Evolutionary conservation across 1,140 invertebrate genomes (phyloP).

Genomic region (Caenorhabditis remanei): DNA sequence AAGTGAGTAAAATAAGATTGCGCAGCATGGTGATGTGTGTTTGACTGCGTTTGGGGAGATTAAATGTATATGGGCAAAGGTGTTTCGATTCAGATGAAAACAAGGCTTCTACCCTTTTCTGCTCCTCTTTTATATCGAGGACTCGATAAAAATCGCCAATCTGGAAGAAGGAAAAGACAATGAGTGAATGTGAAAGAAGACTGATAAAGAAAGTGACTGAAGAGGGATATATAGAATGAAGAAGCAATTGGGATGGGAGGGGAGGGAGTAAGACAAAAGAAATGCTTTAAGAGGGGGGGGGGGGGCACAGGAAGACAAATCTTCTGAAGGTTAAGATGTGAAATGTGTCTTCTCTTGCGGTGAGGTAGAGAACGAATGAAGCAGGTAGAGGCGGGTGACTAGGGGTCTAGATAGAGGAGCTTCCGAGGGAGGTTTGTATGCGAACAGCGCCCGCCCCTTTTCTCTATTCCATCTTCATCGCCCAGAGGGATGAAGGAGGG

Average conservation of each 20-base stretch:
- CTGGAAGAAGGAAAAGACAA: background rate
- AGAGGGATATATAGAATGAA: background rate
- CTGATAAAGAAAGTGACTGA: background rate
- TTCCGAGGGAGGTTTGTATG: conserved; percentile 54
- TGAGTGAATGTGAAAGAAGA: background rate
- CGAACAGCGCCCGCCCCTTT: conserved; percentile 35
- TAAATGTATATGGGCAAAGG: conserved; percentile 28
- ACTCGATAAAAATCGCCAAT: conserved; percentile 35
- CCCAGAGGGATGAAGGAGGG: background rate
- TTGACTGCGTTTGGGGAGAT: conserved; percentile 10
- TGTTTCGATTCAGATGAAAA: conserved; percentile 34
- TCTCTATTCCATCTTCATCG: background rate
- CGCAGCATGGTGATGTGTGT: conserved; percentile 20
- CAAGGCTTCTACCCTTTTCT: background rate
- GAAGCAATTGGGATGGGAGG: background rate
- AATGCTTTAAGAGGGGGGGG: background rate
- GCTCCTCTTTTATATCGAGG: background rate
- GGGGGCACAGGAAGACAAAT: background rate
- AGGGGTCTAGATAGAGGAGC: conserved; percentile 12
- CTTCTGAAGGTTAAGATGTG: conserved; percentile 19
- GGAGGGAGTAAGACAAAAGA: background rate
- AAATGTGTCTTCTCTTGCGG: conserved; percentile 22
- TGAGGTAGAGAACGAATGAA: conserved; percentile 35
- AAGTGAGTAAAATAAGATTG: conserved; percentile 33
- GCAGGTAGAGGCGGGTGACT: background rate